Percentiles rank a stretch among this genome's conserved stretches.
These are phyloP conservation scores for Siniperca scherzeri DNA, from an alignment of 2,797 vertebrate species.

Conservation along the genomic window DNA sequence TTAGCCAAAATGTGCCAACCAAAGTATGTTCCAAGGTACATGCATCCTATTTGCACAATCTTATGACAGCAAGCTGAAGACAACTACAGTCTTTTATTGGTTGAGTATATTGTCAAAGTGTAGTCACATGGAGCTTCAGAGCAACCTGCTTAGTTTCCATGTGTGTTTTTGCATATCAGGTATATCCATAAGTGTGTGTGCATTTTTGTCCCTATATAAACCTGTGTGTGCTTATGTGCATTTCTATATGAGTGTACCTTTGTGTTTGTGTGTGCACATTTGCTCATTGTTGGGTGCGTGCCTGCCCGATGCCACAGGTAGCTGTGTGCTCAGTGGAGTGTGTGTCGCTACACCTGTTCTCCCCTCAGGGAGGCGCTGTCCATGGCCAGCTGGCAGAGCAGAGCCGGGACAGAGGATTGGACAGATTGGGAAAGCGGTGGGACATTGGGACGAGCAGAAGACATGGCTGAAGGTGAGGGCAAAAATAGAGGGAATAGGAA, in stretches of 20 bases:
- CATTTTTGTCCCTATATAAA: neutral
- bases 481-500: conserved; percentile 70
- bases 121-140: neutral
- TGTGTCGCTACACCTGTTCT: conserved; percentile 82
- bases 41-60: conserved; percentile 1
- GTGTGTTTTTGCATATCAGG: neutral
- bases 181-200: neutral
- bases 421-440: conserved; percentile 83
- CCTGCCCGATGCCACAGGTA: conserved; percentile 81
- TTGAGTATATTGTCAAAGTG: neutral
- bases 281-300: conserved; percentile 50
- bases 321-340: conserved; percentile 79
- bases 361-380: conserved; percentile 80
- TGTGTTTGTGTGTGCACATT: conserved; percentile 29
- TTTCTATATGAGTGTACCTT: neutral
- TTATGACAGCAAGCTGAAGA: neutral
- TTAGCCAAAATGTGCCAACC: conserved; percentile 27
- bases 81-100: neutral
- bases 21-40: conserved; percentile 4
- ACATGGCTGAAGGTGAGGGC: conserved; percentile 77
- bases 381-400: conserved; percentile 79
- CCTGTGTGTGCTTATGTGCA: neutral
- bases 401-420: conserved; percentile 69
- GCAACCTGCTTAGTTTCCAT: conserved; percentile 2
- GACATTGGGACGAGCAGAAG: conserved; percentile 72